Evolutionary conservation across 2,113 vertebrate species (phyloP), one percentile per base, ranked within the genome.

Genomic region (Eulemur macaco): DNA sequence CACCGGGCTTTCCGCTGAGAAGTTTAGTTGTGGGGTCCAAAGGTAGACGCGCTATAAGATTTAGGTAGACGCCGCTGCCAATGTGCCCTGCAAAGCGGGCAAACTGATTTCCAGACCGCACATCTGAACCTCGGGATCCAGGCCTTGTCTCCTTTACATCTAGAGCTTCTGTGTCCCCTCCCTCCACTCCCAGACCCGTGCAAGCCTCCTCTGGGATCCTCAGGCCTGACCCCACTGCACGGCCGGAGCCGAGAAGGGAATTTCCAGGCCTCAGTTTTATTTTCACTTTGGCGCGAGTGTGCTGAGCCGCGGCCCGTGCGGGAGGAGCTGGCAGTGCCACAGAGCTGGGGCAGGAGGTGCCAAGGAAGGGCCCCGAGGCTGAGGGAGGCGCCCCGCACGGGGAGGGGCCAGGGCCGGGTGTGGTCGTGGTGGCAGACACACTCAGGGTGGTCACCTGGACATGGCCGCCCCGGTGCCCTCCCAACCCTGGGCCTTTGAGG

Each of bases 201-300:
- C 52, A 31, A 8, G n/a, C 23, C 34, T 64, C 78, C 39, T 71
- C 71, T 0, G 2, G 74, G 63, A 54, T 77, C 71, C 50, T 68
- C 20, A 15, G 23, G 4, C 45, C 37, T 17, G 21, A 14, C 39
- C 5, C 29, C 8, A 0, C 31, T 0, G 27, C 6, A 2, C 23
- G 27, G 54, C 8, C 64, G 88, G 56, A 29, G 50, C 37, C 0
- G 0, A 31, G 21, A 27, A 76, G 93, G 93, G 97, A 18, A 91
- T 89, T 97, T 95, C 93, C 77, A 83, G 21, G 15, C 25, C 34
- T 50, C 3, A 11, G 64, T 91, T 96, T 96, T 60, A 0, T 73
- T 97, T 92, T 89, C 37, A 8, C 15, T 96, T 78, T 73, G 74
- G 4, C 77, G 21, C 21, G 54, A 37, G 20, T 1, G 1, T 37